Evolutionary conservation across 2,888 invertebrate genomes (phyloP), one percentile per base, ranked within the genome.

Genomic region (Alsophila aescularia): DNA sequence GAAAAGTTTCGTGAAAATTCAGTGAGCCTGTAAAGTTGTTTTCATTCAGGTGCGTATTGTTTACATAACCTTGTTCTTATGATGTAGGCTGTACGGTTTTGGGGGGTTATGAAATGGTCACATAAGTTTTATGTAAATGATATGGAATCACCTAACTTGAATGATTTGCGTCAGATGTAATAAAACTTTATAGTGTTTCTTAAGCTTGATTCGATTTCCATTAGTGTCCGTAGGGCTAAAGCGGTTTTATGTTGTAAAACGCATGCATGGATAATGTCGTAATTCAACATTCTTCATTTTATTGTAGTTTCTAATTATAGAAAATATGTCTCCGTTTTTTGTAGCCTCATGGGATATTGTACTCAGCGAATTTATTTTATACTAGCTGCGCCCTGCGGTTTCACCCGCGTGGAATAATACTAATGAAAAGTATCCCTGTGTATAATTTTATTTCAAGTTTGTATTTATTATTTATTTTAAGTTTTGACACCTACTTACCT

Each of bases 181-280:
- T 64, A 56, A 62, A 56, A 44, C 52, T 59, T 62, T 60, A 61
- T 58, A 47, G 53, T 42, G 58, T 60, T 60, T 58, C 53, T 40
- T 44, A 52, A 61, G 36, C 32, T 57, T 36, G 15, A 45, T 55
- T 47, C 32, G 43, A 41, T 50, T 37, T 39, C 54, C 42, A 37
- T 44, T 42, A 53, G 56, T 32, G 10, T 62, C 44, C 16, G 49
- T 53, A 60, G 58, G 60, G 62, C 49, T 53, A 36, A 36, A 48
- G 36, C 21, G n/a, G 31, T 32, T 35, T n/a, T 39, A 29, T 40
- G 55, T 45, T 45, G 55, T 43, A 54, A 54, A 54, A 24, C 35
- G 21, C 10, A 29, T 32, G 24, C 31, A 35, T 41, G 8, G 8
- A 40, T 50, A 31, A 32, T 44, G 34, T 48, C 16, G 16, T 18